Evolutionary conservation across 2,888 invertebrate species (phyloP), one percentile per base, ranked within the genome.

Genomic region (Xylophagus ater): DNA sequence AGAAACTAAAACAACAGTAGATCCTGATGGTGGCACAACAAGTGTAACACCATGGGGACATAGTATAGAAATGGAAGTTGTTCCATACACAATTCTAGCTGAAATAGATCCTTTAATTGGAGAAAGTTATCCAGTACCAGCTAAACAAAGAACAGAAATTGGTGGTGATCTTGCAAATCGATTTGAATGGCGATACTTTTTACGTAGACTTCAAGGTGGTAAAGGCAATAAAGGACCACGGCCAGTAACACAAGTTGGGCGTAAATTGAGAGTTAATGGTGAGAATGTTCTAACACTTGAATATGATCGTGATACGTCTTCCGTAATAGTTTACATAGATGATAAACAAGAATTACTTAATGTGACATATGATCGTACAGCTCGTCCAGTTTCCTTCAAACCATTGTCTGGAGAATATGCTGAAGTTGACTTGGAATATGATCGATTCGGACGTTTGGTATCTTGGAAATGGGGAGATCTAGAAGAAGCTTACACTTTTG

Each of bases 161-260:
- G 85, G 87, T 17, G 87, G 89, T 1, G 90, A 92, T 56, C 62
- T 90, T 38, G 88, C 89, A 0, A 93, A 93, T 55, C 73, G 92
- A 47, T 88, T 94, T 54, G 94, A 96, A 66, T 96, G 94, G 94
- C 74, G 92, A 26, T 94, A 90, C 66, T 90, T 90, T 68, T 71
- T 90, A 42, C 70, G 89, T 34, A 77, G 86, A 45, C 71, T 81
- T 23, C 74, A 78, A 67, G 50, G 78, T 72, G 69, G 72, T 67
- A 57, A 59, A 40, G 57, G 53, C 25, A 72, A 57, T 37, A 58
- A 58, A 13, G 45, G 53, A 42, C 58, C 57, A 3, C 53, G 74
- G 65, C 46, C 85, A 0, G 78, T 87, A 1, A 79, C 84, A 0
- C 87, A 87, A 63, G 83, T 89, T 12, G 89, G 88, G 6, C 76